A percentile compares a stretch with the other conserved stretches of the same genome.
phyloP scores from a whole-genome alignment of 2,888 invertebrate genomes.

The Drosophila acutilabella region DNA sequence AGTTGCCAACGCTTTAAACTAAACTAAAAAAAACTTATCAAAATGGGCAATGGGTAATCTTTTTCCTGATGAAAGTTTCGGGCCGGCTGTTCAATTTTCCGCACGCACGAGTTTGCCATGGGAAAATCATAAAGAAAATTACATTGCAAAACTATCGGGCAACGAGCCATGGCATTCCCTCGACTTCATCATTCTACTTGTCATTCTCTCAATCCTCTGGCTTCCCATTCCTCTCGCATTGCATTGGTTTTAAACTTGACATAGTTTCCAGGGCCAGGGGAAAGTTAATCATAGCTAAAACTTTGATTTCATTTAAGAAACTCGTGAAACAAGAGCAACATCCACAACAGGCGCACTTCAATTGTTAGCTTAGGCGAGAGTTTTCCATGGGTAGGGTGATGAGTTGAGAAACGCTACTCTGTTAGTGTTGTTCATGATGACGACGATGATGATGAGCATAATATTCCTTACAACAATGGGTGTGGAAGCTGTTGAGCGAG shows the following conservation, averaged over 20 bases:
- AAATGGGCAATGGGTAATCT: constrained; percentile 29
- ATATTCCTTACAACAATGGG: constrained; percentile 37
- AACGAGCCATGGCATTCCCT: constrained; percentile 58
- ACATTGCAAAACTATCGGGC: constrained; percentile 68
- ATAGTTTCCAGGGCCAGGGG: constrained; percentile 44
- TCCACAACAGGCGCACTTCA: constrained; percentile 59
- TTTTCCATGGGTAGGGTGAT: constrained; percentile 43
- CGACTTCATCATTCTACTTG: constrained; percentile 9
- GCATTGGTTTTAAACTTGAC: constrained; percentile 68
- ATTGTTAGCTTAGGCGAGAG: constrained; percentile 56
- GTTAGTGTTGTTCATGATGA: constrained; percentile 2
- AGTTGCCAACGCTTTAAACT: constrained; percentile 49
- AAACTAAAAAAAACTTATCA: constrained; percentile 39
- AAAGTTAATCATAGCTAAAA: constrained; percentile 68
- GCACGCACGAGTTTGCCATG: constrained; percentile 70
- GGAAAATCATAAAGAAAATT: constrained; percentile 75
- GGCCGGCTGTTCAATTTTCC: constrained; percentile 66
- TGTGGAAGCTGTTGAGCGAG: constrained; percentile 45
- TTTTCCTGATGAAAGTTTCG: constrained; percentile 25
- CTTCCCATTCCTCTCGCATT: not conserved
- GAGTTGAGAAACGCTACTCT: constrained; percentile 20
- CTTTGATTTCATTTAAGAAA: constrained; percentile 68
- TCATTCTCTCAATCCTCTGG: constrained; percentile 3
- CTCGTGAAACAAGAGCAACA: constrained; percentile 56
- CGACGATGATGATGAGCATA: constrained; percentile 3